Evolutionary conservation across 2,888 invertebrate species (phyloP).

Genomic region (Acanthococcus lagerstroemiae): DNA sequence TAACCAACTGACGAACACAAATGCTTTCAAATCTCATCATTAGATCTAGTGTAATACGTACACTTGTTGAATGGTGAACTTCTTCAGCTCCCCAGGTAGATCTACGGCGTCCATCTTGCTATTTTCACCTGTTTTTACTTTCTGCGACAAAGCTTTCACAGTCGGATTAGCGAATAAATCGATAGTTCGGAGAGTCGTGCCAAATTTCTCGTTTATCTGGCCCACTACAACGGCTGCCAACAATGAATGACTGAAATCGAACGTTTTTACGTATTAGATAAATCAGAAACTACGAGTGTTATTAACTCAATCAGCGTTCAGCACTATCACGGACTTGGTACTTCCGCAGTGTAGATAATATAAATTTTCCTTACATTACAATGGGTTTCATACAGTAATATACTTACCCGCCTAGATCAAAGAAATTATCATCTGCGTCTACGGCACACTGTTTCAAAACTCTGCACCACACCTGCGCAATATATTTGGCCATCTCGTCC

Average conservation of each 20-base stretch:
- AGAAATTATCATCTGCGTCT: conserved; percentile 38
- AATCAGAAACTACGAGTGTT: too few species aligned
- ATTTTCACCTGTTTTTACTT: conserved; percentile 33
- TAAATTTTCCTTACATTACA: too few species aligned
- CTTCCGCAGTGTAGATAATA: too few species aligned
- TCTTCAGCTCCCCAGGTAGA: conserved; percentile 29
- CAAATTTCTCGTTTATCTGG: conserved; percentile 36
- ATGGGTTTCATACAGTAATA: conserved; percentile 9
- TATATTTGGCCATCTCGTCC: conserved; percentile 33
- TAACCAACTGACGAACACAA: too few species aligned
- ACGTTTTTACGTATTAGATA: too few species aligned
- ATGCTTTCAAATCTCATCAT: not conserved
- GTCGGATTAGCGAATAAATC: conserved; percentile 37
- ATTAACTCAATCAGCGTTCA: too few species aligned
- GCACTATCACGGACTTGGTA: too few species aligned
- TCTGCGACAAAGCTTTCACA: conserved; percentile 34
- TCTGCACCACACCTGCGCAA: conserved; percentile 37
- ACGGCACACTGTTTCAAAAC: conserved; percentile 35
- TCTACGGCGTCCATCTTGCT: conserved; percentile 11
- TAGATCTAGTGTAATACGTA: not conserved
- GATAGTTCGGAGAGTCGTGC: conserved; percentile 30
- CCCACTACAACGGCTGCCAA: conserved; percentile 36
- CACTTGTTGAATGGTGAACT: conserved; percentile 7
- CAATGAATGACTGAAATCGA: conserved; percentile 37
- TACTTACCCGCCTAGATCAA: conserved; percentile 38